Percentiles rank a stretch among this genome's conserved stretches.
Conservation (phyloP, 2,113 vertebrate species). For the Calypte anna region DNA sequence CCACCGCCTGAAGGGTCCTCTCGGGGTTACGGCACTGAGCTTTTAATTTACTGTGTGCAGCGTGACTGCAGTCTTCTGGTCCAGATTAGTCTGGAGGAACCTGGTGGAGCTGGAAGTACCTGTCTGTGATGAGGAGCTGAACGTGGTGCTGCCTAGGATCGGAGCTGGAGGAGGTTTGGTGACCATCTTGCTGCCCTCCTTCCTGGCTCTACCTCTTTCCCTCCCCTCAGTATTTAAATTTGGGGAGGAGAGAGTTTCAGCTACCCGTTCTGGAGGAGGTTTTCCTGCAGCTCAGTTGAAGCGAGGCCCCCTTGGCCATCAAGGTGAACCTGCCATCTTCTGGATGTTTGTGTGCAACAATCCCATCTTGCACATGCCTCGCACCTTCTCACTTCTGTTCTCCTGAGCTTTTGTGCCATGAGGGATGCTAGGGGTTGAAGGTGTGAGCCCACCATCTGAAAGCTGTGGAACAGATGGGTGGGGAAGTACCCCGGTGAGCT, state of each 20-base stretch:
- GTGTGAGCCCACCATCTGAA: fast-evolving
- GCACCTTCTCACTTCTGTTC: background rate
- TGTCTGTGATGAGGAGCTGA: background rate
- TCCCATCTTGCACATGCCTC: background rate
- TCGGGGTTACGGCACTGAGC: background rate
- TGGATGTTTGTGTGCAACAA: fast-evolving
- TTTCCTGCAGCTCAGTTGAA: background rate
- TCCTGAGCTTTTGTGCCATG: background rate
- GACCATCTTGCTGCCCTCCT: fast-evolving
- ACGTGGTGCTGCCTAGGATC: fast-evolving
- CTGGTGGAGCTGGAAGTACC: background rate
- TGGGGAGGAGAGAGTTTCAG: background rate
- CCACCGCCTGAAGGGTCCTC: background rate
- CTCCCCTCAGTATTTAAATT: background rate
- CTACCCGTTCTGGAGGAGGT: background rate
- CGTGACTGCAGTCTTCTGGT: fast-evolving
- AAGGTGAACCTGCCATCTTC: background rate
- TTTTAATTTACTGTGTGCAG: background rate
- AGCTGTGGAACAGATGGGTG: background rate
- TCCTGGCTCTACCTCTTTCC: background rate
- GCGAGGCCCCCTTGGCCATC: background rate
- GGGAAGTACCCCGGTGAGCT: background rate
- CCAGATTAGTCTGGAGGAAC: background rate
- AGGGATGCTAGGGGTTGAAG: background rate
- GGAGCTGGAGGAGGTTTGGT: background rate